Conservation (phyloP, 2,888 invertebrate genomes). For the Tubulanus polymorphus region DNA sequence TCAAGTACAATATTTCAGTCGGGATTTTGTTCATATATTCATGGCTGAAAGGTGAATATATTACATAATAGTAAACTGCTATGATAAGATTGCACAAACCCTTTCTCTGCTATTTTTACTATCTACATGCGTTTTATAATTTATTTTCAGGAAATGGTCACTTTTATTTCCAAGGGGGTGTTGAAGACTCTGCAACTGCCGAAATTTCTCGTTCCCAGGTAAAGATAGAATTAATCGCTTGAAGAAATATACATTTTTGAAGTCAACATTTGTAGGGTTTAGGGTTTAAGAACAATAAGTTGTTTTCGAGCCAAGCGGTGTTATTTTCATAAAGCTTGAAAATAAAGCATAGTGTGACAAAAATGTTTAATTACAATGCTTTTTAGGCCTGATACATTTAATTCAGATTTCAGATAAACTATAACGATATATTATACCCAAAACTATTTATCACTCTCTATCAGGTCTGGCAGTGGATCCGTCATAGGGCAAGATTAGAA, state of each 20-base stretch:
- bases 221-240: too few species aligned
- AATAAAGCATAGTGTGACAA: background rate
- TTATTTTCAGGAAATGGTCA: conserved; percentile 59
- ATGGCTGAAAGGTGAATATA: conserved; percentile 61
- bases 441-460: background rate
- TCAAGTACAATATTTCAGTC: conserved; percentile 65
- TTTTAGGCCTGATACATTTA: too few species aligned
- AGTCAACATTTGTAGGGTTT: too few species aligned
- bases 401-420: background rate
- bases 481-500: conserved; percentile 61
- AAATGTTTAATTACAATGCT: background rate
- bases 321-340: too few species aligned
- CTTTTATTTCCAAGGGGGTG: conserved; percentile 63
- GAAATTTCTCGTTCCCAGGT: conserved; percentile 68
- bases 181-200: conserved; percentile 73
- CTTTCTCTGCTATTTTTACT: too few species aligned
- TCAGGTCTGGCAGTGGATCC: conserved; percentile 69
- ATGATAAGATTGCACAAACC: too few species aligned
- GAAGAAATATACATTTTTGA: too few species aligned
- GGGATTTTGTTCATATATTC: conserved; percentile 66
- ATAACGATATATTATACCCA: too few species aligned
- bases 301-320: too few species aligned
- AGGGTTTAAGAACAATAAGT: too few species aligned
- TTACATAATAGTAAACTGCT: too few species aligned
- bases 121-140: too few species aligned